Evolutionary conservation across 1,140 invertebrate species (phyloP).

Genomic region (Formica exsecta): DNA sequence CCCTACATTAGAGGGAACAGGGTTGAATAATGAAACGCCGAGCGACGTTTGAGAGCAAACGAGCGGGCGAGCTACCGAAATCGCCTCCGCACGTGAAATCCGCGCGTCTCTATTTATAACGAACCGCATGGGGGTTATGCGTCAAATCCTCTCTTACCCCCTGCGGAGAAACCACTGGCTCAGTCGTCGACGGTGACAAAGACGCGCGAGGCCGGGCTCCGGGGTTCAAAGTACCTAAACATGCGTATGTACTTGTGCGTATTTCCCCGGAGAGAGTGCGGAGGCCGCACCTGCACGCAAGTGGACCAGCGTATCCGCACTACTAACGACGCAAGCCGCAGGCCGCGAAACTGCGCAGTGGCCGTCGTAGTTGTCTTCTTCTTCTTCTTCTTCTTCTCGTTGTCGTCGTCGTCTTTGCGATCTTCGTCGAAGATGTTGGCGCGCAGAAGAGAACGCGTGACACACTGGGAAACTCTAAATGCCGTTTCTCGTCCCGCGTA

Average conservation of each 20-base stretch:
- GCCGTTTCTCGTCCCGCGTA: constrained; percentile 27
- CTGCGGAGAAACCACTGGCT: constrained; percentile 66
- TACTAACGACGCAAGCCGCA: constrained; percentile 11
- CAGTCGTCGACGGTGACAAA: constrained; percentile 52
- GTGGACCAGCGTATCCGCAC: neutral
- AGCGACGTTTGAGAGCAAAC: neutral
- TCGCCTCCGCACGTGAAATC: constrained; percentile 23
- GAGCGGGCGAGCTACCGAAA: constrained; percentile 18
- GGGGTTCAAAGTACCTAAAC: constrained; percentile 62
- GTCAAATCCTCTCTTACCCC: constrained; percentile 65
- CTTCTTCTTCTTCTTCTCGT: constrained; percentile 2
- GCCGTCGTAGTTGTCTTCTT: constrained; percentile 43
- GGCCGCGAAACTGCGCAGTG: constrained; percentile 56
- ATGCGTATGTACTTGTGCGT: constrained; percentile 28
- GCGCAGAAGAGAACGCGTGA: constrained; percentile 70
- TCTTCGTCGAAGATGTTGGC: constrained; percentile 64
- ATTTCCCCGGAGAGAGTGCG: constrained; percentile 33
- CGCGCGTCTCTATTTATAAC: constrained; percentile 56
- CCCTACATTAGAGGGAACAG: neutral
- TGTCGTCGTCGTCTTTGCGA: neutral
- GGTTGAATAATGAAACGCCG: neutral
- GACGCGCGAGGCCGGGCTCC: constrained; percentile 12
- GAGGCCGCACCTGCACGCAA: constrained; percentile 49
- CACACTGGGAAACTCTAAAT: constrained; percentile 78
- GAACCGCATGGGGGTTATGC: constrained; percentile 33